Evolutionary conservation across 2,888 invertebrate genomes (phyloP), one percentile per base, ranked within the genome.

Genomic region (Griposia aprilina): DNA sequence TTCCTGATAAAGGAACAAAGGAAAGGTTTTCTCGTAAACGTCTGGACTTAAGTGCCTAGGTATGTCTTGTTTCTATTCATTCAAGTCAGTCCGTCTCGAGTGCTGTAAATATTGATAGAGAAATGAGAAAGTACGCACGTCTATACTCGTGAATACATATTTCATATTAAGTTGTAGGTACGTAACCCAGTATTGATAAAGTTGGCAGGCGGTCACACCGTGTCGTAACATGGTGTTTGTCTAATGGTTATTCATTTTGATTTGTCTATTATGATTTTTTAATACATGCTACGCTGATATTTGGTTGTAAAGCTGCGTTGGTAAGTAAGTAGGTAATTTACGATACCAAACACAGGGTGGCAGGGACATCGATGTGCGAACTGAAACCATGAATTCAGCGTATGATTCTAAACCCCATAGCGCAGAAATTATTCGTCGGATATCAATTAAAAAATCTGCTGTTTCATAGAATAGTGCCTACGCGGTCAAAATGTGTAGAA

Each of bases 161-260:
- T n/a, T 48, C 15, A n/a, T 45, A 17, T 50, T n/a, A 55, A n/a
- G 30, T 11, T 11, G 11, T 62, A 30, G 13, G 13, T 7, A 20
- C 11, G 17, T 67, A 45, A 71, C 72, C 8, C 65, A 23, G 8
- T 10, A 68, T n/a, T 23, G 15, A 30, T 85, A 20, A 65, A 60
- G 6, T 63, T 41, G 68, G 20, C 52, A 52, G 65, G 57, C 60
- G 3, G 5, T 74, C 55, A 86, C 65, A 83, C 86, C 55, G 71
- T 78, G 26, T 52, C 20, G 41, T 65, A 65, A 60, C 8, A 30
- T 45, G 66, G 8, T 8, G 11, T 6, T 17, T 50, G 4, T 63
- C 7, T 2, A 20, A 11, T 62, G 20, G 4, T 62, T 20, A 62
- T 62, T 62, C 20, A 36, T 62, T 23, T 30, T 60, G 8, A 10